Evolutionary conservation across 2,113 vertebrate species (phyloP).

Genomic region (Myanophis thanlyinensis): DNA sequence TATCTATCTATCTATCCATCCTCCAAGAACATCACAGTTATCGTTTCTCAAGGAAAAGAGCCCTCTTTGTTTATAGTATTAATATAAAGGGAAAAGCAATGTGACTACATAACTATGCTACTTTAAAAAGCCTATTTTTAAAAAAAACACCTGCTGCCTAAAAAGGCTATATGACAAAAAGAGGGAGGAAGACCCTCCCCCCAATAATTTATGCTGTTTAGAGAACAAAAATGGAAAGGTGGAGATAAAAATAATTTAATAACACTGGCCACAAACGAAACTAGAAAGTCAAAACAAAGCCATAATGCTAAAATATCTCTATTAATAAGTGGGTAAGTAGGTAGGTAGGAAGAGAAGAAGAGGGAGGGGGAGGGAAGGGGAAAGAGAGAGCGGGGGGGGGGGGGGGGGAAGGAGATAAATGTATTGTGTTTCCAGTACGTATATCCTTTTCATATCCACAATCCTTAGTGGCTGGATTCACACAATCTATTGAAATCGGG

Average conservation of each 20-base stretch:
- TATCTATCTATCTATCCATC: too few species aligned
- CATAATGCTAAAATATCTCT: not conserved
- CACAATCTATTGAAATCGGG: not conserved
- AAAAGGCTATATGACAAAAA: not conserved
- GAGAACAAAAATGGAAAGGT: not conserved
- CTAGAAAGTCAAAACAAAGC: not conserved
- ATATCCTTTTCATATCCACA: too few species aligned
- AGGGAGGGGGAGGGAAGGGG: too few species aligned
- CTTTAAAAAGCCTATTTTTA: not conserved
- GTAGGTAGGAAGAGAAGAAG: not conserved
- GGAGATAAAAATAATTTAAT: not conserved
- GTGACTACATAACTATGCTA: not conserved
- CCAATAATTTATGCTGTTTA: not conserved
- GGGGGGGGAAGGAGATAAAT: too few species aligned
- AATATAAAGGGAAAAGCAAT: not conserved
- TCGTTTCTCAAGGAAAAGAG: not conserved
- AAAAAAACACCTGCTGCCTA: not conserved
- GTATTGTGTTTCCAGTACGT: too few species aligned
- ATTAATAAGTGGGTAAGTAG: not conserved
- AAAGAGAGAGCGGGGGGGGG: too few species aligned
- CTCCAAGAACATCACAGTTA: not conserved
- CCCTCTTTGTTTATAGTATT: not conserved
- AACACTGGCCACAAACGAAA: not conserved
- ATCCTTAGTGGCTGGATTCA: not conserved
- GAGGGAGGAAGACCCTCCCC: too few species aligned